A percentile compares a stretch with the other conserved stretches of the same genome.
Evolutionary conservation across 2,797 vertebrate genomes (phyloP).

Genomic region (Gouania willdenowi): DNA sequence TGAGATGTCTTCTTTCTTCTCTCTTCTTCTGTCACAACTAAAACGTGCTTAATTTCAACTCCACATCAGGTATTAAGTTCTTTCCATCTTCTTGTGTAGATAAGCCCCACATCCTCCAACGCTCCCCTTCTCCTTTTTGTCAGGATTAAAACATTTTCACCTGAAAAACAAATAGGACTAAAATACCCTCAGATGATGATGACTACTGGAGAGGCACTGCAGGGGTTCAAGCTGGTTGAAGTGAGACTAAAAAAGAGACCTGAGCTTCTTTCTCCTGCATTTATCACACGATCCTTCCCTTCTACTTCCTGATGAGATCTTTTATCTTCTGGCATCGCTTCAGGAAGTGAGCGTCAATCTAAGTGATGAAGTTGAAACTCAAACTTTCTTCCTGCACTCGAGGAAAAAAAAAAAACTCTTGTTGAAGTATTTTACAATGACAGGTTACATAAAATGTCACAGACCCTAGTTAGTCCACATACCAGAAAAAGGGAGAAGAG

Average conservation of each 20-base stretch:
- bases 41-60: slow-evolving; percentile 30
- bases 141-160: slow-evolving; percentile 51
- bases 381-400: too few relatives aligned
- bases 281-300: slow-evolving; percentile 35
- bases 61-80: slow-evolving; percentile 21
- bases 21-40: too few relatives aligned
- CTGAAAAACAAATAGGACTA: slow-evolving; percentile 51
- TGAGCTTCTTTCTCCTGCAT: slow-evolving; percentile 18
- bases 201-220: slow-evolving; percentile 21
- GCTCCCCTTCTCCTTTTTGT: slow-evolving; percentile 11
- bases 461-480: too few relatives aligned
- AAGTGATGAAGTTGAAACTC: too few relatives aligned
- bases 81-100: slow-evolving; percentile 35
- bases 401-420: background rate
- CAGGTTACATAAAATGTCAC: too few relatives aligned
- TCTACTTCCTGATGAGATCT: slow-evolving; percentile 17
- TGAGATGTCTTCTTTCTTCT: too few relatives aligned
- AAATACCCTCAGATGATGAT: slow-evolving; percentile 42
- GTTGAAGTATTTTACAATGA: too few relatives aligned
- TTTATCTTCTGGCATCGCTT: slow-evolving; percentile 26
- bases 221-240: slow-evolving; percentile 19
- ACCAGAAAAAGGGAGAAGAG: too few relatives aligned
- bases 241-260: slow-evolving; percentile 27
- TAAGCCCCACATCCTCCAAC: slow-evolving; percentile 11
- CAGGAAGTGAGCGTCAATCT: too few relatives aligned